Percentiles rank a stretch among this genome's conserved stretches.
These are phyloP conservation scores for Athene noctua DNA, from an alignment of 2,113 vertebrate species.

Conservation along the genomic window DNA sequence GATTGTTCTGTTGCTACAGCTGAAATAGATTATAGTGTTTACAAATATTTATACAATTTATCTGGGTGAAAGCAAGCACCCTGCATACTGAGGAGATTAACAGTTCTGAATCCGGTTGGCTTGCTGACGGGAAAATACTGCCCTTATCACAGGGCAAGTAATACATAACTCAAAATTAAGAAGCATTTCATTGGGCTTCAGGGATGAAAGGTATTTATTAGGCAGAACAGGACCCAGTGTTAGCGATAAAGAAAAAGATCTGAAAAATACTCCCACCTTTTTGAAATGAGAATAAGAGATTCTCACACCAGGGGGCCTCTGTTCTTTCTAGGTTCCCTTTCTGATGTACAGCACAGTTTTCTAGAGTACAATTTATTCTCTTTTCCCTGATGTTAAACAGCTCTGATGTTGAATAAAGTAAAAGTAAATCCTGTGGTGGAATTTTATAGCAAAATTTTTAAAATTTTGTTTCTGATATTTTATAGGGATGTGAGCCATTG, in stretches of 20 bases:
- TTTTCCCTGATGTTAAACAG: conserved; percentile 18
- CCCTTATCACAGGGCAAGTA: neutral
- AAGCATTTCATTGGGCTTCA: conserved; percentile 31
- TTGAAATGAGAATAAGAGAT: conserved; percentile 42
- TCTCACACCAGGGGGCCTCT: neutral
- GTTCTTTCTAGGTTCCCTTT: conserved; percentile 40
- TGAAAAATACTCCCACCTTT: conserved; percentile 44
- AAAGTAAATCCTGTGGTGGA: conserved; percentile 41
- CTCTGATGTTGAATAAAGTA: conserved; percentile 38
- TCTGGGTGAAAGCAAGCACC: conserved; percentile 34
- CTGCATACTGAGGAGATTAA: conserved; percentile 25
- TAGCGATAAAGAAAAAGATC: conserved; percentile 26
- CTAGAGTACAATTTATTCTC: conserved; percentile 20
- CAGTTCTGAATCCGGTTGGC: neutral
- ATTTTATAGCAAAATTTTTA: conserved; percentile 14
- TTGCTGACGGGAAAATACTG: neutral
- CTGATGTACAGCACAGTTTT: conserved; percentile 47
- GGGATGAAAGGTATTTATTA: conserved; percentile 56
- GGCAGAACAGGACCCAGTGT: neutral
- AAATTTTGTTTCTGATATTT: conserved; percentile 45
- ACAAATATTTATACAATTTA: conserved; percentile 62
- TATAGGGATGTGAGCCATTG: neutral
- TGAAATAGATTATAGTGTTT: conserved; percentile 55
- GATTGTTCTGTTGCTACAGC: conserved; percentile 43
- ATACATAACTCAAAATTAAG: conserved; percentile 28